Base-by-base conservation (phyloP, 1,140 invertebrate genomes). In the Lordiphosa mommai region DNA sequence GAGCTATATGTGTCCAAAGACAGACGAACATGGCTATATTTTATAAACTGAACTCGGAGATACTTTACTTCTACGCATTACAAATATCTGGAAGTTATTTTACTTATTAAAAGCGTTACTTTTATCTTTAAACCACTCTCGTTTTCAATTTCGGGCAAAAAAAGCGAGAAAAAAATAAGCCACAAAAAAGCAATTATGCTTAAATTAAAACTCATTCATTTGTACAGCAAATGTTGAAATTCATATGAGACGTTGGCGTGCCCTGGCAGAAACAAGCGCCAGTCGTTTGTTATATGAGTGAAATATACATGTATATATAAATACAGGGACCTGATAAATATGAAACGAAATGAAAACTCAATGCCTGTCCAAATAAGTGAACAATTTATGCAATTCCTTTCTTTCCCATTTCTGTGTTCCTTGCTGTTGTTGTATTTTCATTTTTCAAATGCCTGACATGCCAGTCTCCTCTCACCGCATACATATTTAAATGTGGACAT, bases 121-220 rank as follows among this genome's bases (percentile, higher is more conserved):
- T n/a, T n/a, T n/a, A 6, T 32, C 12, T 41, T 33, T 3, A 10
- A 20, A 8, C 41, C 14, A 23, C 30, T 37, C 27, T 4, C 30
- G 37, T 27, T 23, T 36, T 56, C 47, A 52, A 66, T 51, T 58
- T 20, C 33, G 7, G 46, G 46, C 13, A 37, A 72, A 44, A 65
- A 56, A 56, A 37, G 34, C 29, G 40, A 13, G 13, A 43, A 51
- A 44, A 47, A 47, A 70, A 72, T 65, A 72, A 40, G 37, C 79
- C 63, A 56, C 72, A 51, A 71, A 84, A 23, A 84, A 82, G 77
- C 77, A 84, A 84, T 84, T 84, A 84, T 84, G 79, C 77, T 84
- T 77, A 77, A 84, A 84, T 84, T 84, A 77, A 84, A 84, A 84
- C 77, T 84, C 77, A 82, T 82, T 82, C 76, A 72, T 84, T 84